These are phyloP conservation scores for Enteromius mattozi DNA, from an alignment of 2,797 vertebrate species.

Conservation along the genomic window DNA sequence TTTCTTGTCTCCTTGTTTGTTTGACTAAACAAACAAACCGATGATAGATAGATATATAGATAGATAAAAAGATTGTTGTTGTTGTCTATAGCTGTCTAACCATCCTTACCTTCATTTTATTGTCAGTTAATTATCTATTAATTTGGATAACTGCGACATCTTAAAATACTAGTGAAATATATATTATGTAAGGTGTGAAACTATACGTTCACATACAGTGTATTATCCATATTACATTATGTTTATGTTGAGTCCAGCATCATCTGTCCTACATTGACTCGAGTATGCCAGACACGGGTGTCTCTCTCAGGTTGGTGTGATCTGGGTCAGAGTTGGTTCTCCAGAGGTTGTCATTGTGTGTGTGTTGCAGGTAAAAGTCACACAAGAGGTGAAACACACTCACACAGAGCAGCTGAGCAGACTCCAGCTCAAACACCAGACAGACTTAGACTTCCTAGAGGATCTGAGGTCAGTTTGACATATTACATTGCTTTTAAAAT, in stretches of 20 bases:
- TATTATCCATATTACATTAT: background rate
- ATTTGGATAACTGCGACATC: background rate
- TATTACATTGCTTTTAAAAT: background rate
- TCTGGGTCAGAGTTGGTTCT: background rate
- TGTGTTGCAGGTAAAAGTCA: conserved; percentile 89
- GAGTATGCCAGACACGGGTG: background rate
- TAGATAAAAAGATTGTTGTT: background rate
- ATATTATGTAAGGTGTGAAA: background rate
- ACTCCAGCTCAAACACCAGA: conserved; percentile 94
- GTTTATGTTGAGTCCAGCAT: background rate
- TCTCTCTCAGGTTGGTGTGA: background rate
- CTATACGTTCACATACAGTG: background rate
- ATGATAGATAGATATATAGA: background rate
- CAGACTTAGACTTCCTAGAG: conserved; percentile 95
- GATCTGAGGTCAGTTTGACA: conserved; percentile 84
- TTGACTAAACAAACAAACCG: background rate
- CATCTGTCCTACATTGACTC: background rate
- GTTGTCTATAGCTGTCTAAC: background rate
- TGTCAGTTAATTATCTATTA: background rate
- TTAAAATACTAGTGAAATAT: background rate
- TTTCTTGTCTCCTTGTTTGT: background rate
- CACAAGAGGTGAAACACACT: conserved; percentile 94
- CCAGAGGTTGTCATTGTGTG: conserved; percentile 22
- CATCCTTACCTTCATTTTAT: background rate
- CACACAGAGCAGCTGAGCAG: conserved; percentile 93